These are phyloP conservation scores for Palythoa grandis DNA, from an alignment of 92 coral and sea anemone genomes.

Conservation along the genomic window DNA sequence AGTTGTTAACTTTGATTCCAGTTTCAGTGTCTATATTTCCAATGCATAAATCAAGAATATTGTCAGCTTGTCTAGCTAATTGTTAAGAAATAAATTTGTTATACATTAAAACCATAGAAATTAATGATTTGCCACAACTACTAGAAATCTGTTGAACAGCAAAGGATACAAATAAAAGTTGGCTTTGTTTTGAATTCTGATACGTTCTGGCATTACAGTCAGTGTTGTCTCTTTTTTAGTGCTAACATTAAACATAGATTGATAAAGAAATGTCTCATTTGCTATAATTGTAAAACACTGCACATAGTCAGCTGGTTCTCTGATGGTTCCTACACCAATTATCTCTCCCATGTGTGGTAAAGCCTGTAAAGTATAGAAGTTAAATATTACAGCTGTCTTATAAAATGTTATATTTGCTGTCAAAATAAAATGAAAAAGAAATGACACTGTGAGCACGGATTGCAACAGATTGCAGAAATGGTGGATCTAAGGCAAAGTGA, in stretches of 20 bases:
- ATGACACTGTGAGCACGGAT: too few relatives aligned
- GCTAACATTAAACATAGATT: constrained; percentile 44
- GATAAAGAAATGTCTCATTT: constrained; percentile 46
- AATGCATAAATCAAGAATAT: constrained; percentile 46
- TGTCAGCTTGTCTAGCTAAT: constrained; percentile 26
- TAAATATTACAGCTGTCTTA: neutral
- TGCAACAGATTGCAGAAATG: too few relatives aligned
- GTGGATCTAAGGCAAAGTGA: too few relatives aligned
- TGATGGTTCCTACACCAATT: constrained; percentile 32
- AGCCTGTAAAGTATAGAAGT: constrained; percentile 14
- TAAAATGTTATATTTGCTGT: neutral
- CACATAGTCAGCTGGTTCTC: constrained; percentile 35
- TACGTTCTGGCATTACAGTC: constrained; percentile 22
- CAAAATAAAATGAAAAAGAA: neutral
- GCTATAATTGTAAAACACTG: constrained; percentile 30
- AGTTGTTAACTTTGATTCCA: constrained; percentile 48
- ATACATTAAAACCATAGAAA: too few relatives aligned
- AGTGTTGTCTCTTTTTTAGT: constrained; percentile 35
- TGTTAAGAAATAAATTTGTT: constrained; percentile 1
- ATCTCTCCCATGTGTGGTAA: constrained; percentile 45
- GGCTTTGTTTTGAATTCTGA: constrained; percentile 27
- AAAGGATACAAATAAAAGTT: constrained; percentile 50
- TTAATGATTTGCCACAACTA: too few relatives aligned
- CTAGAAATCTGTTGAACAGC: too few relatives aligned
- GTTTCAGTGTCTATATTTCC: constrained; percentile 45